phyloP scores from a whole-genome alignment of 2,888 invertebrate genomes.

The Willowsia nigromaculata region DNA sequence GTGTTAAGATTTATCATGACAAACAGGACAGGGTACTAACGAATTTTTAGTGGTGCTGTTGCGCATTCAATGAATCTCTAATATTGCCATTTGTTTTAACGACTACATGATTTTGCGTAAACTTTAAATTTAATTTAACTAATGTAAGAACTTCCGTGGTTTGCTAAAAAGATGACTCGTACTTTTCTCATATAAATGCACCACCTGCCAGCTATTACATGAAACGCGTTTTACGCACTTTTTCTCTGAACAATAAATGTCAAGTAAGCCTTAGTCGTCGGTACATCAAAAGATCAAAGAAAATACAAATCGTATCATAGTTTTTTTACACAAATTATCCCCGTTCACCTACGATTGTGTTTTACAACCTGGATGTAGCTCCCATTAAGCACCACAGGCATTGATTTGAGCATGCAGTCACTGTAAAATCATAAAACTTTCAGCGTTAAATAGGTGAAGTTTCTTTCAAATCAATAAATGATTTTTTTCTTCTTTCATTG shows the following conservation, averaged over 20 bases:
- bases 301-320: conserved; percentile 7
- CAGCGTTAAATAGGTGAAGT: conserved; percentile 26
- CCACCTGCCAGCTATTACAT: not conserved
- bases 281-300: conserved; percentile 45
- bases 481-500: conserved; percentile 48
- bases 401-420: not conserved
- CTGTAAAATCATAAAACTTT: conserved; percentile 36
- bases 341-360: not conserved
- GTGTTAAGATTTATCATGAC: not conserved
- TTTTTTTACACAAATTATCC: not conserved
- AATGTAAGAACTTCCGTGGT: too few species aligned
- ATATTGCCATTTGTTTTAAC: not conserved
- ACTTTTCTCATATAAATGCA: not conserved
- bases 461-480: too few species aligned
- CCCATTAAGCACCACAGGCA: conserved; percentile 22
- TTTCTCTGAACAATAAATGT: conserved; percentile 42
- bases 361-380: not conserved
- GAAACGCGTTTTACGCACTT: conserved; percentile 44
- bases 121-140: not conserved
- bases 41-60: not conserved
- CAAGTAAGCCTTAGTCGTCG: conserved; percentile 30
- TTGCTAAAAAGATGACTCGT: too few species aligned
- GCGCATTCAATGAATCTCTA: not conserved
- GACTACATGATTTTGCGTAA: not conserved
- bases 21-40: conserved; percentile 17